A percentile compares a stretch with the other conserved stretches of the same genome.
phyloP scores from a whole-genome alignment of 1,140 invertebrate genomes.

The Magallana angulata region DNA sequence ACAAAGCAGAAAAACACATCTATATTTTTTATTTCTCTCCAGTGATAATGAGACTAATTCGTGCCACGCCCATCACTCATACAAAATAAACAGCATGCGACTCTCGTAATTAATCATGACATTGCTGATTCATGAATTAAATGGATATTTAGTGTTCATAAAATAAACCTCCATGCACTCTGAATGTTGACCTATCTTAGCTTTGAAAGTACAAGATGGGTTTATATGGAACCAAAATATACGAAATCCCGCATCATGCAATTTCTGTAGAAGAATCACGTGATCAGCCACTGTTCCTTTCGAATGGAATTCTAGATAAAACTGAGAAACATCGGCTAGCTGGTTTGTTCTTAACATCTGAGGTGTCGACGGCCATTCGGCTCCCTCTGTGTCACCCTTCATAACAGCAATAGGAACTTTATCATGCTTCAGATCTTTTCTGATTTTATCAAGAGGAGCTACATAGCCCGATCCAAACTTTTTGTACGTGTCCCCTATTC shows the following conservation, averaged over 20 bases:
- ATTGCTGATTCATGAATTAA: neutral
- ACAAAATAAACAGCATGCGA: too few species aligned
- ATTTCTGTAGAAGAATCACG: slow-evolving; percentile 8
- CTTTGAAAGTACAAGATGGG: neutral
- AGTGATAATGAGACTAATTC: too few species aligned
- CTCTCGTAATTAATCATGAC: too few species aligned
- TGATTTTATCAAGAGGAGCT: slow-evolving; percentile 4
- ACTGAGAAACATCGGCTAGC: slow-evolving; percentile 4
- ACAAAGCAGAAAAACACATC: too few species aligned
- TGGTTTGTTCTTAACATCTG: neutral
- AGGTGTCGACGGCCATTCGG: neutral
- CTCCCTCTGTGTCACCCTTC: slow-evolving; percentile 20
- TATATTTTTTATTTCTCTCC: too few species aligned
- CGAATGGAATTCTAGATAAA: slow-evolving; percentile 23
- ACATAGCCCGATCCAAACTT: neutral
- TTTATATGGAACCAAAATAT: slow-evolving; percentile 40
- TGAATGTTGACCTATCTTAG: neutral
- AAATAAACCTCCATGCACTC: slow-evolving; percentile 6
- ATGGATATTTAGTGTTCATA: slow-evolving; percentile 23
- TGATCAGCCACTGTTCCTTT: neutral
- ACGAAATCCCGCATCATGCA: slow-evolving; percentile 31
- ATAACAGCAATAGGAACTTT: slow-evolving; percentile 12
- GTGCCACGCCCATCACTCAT: too few species aligned
- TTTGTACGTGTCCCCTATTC: slow-evolving; percentile 23
- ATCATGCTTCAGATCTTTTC: slow-evolving; percentile 2